phyloP scores from a whole-genome alignment of 2,888 invertebrate genomes.

The Drosophila fungiperda region DNA sequence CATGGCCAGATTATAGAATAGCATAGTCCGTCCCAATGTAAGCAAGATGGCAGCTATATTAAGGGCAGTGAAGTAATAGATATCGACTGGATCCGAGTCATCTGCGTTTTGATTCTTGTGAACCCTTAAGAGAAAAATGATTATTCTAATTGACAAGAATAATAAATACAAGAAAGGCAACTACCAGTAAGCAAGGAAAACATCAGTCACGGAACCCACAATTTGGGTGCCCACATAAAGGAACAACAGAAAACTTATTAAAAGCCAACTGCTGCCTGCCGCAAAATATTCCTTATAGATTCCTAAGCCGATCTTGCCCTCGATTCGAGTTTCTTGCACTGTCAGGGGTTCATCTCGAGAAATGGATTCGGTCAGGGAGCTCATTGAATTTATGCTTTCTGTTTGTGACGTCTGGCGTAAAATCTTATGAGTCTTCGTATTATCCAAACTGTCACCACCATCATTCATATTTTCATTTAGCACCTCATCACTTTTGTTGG shows the following conservation, averaged over 20 bases:
- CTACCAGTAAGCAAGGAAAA: conserved; percentile 90
- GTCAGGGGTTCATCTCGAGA: conserved; percentile 84
- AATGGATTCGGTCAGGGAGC: conserved; percentile 84
- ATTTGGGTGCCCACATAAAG: conserved; percentile 89
- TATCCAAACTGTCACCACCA: conserved; percentile 28
- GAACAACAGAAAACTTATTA: conserved; percentile 87
- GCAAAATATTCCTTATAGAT: conserved; percentile 89
- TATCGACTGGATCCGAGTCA: conserved; percentile 66
- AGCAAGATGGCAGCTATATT: conserved; percentile 84
- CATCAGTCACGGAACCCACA: conserved; percentile 91
- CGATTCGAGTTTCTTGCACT: conserved; percentile 87
- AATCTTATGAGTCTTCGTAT: background rate
- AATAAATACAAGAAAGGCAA: conserved; percentile 5
- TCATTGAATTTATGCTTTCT: conserved; percentile 68
- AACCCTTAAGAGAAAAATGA: conserved; percentile 50
- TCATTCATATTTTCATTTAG: conserved; percentile 67
- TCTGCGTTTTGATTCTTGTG: conserved; percentile 61
- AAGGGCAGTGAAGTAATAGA: conserved; percentile 86
- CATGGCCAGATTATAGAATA: conserved; percentile 88
- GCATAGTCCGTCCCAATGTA: conserved; percentile 82
- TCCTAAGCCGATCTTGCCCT: conserved; percentile 87
- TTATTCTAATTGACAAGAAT: background rate
- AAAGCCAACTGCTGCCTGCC: conserved; percentile 89
- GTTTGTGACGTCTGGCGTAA: conserved; percentile 19
- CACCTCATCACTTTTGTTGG: conserved; percentile 83